A percentile compares a stretch with the other conserved stretches of the same genome.
These are phyloP conservation scores for Ametastegia equiseti DNA, from an alignment of 2,888 invertebrate species.

Conservation along the genomic window DNA sequence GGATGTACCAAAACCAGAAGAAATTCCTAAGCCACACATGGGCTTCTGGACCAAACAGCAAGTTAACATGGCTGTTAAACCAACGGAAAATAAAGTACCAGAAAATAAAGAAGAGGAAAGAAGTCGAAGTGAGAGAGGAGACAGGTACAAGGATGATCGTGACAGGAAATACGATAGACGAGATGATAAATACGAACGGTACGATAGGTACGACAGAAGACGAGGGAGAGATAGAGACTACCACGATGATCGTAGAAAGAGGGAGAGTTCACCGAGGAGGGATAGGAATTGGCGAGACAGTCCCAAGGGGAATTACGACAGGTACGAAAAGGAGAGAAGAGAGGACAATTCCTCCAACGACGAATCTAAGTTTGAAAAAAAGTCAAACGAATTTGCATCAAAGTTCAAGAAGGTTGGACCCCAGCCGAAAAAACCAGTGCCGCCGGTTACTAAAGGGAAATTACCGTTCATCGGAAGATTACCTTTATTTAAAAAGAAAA, in stretches of 20 bases:
- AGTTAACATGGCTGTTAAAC: constrained; percentile 70
- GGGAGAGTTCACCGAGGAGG: constrained; percentile 71
- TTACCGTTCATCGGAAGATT: constrained; percentile 91
- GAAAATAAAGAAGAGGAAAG: constrained; percentile 73
- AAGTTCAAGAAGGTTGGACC: constrained; percentile 65
- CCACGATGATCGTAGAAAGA: constrained; percentile 70
- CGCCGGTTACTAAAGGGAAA: constrained; percentile 81
- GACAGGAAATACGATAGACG: constrained; percentile 67
- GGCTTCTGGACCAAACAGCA: constrained; percentile 75
- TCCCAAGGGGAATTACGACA: constrained; percentile 61
- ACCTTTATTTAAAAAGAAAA: constrained; percentile 85
- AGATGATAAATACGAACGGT: constrained; percentile 69
- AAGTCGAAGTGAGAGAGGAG: constrained; percentile 68
- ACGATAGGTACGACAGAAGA: constrained; percentile 67
- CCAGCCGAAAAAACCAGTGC: constrained; percentile 61
- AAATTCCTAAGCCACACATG: constrained; percentile 74
- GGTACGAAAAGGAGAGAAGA: constrained; percentile 62
- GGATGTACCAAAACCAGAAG: constrained; percentile 68
- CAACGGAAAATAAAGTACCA: constrained; percentile 69
- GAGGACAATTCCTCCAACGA: constrained; percentile 68
- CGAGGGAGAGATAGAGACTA: constrained; percentile 65
- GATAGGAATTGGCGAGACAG: constrained; percentile 71
- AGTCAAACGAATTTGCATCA: constrained; percentile 67
- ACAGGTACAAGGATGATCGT: constrained; percentile 65
- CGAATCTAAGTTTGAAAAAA: constrained; percentile 72